Evolutionary conservation across 2,888 invertebrate species (phyloP), one percentile per base, ranked within the genome.

Genomic region (Diaphora mendica): DNA sequence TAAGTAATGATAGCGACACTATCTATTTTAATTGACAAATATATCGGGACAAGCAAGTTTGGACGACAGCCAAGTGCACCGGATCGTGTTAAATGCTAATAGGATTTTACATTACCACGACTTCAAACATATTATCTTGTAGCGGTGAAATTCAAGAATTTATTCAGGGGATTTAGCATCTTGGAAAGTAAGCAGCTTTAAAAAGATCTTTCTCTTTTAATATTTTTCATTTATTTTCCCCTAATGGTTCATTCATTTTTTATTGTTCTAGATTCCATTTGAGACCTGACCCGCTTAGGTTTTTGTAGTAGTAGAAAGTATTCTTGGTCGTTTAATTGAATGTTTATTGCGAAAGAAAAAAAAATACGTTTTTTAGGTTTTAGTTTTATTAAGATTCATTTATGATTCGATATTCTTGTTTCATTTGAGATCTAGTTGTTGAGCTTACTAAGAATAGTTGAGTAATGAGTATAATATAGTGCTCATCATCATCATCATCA

Each of bases 1-100:
- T 64, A 68, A 64, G 42, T 64, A 64, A 71, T 74, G 55, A 68
- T 51, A 71, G 68, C 26, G 23, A 64, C 30, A 71, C 65, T 66
- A 59, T 76, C 76, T 74, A 81, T 82, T 78, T 82, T 78, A 82
- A 79, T 84, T 82, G 81, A 71, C 78, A 78, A 81, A 84, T 77
- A 77, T 79, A 74, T 72, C 68, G 67, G 42, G 73, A 76, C 73
- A 35, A 67, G 70, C 64, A 39, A 33, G 59, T 76, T 83, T 84
- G 83, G 82, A 74, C 17, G 35, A 33, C 15, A 15, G 75, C 83
- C 82, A 82, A 77, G 73, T 75, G 73, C 79, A 68, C 20, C 68
- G 42, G 39, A 35, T 64, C 74, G 76, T 62, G 77, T 76, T 77
- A 73, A 83, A 81, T 77, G 76, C 65, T 81, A 81, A 81, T 83